A percentile compares a stretch with the other conserved stretches of the same genome.
Conservation (phyloP, 2,888 invertebrate species). For the Zygaena filipendulae region DNA sequence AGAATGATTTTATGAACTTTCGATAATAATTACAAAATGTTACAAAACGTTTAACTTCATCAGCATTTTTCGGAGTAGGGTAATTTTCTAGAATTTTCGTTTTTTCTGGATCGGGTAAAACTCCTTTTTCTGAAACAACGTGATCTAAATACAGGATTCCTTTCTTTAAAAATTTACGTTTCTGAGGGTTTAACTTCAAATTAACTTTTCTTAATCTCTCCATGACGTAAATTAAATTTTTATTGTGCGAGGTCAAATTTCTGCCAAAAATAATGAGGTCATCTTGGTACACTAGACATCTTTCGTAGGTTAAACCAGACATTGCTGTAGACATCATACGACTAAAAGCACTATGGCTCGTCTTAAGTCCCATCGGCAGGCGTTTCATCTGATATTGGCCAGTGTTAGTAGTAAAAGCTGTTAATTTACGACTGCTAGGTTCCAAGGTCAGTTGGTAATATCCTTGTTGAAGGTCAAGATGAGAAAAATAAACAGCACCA, state of each 20-base stretch:
- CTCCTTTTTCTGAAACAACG: conserved; percentile 7
- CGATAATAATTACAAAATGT: conserved; percentile 4
- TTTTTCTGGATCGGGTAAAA: conserved; percentile 12
- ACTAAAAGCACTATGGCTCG: conserved; percentile 11
- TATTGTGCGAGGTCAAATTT: conserved; percentile 4
- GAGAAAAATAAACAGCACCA: conserved; percentile 11
- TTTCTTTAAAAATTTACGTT: conserved; percentile 9
- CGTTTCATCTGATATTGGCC: conserved; percentile 15
- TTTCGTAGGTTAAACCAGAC: conserved; percentile 14
- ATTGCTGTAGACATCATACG: conserved; percentile 15
- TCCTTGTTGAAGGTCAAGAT: conserved; percentile 14
- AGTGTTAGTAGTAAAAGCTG: conserved; percentile 13
- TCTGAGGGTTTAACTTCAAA: conserved; percentile 11
- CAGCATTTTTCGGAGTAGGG: conserved; percentile 11
- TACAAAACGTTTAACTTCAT: conserved; percentile 12
- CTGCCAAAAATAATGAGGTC: conserved; percentile 8
- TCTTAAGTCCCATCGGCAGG: conserved; percentile 16
- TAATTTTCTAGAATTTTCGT: conserved; percentile 11
- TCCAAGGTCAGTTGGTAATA: conserved; percentile 11
- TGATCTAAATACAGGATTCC: conserved; percentile 12
- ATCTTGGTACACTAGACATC: conserved; percentile 11
- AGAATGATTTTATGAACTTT: conserved; percentile 8
- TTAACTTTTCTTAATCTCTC: conserved; percentile 4
- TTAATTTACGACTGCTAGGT: conserved; percentile 11
- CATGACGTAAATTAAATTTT: conserved; percentile 9